Evolutionary conservation across 92 coral and sea anemone species (phyloP).

Genomic region (Siderastrea siderea): DNA sequence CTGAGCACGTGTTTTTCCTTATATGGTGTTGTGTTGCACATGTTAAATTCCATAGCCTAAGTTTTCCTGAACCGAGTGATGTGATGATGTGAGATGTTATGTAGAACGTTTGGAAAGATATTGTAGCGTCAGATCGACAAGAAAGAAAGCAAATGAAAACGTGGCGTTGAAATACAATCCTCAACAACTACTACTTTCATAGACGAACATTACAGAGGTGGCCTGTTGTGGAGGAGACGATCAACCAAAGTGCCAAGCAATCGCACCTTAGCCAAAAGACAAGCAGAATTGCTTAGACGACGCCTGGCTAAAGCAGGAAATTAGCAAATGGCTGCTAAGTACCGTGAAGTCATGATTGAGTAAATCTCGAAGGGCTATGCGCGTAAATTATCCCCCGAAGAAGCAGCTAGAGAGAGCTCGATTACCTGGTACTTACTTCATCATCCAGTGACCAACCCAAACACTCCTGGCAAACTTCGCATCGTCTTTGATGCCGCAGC

Average conservation of each 20-base stretch:
- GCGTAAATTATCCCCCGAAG: slow-evolving; percentile 11
- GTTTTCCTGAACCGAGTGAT: too few relatives aligned
- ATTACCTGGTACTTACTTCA: slow-evolving; percentile 65
- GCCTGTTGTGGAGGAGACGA: slow-evolving; percentile 41
- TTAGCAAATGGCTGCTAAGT: slow-evolving; percentile 45
- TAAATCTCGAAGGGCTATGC: slow-evolving; percentile 56
- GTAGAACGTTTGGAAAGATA: too few relatives aligned
- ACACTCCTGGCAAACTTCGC: slow-evolving; percentile 66
- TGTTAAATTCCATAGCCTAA: too few relatives aligned
- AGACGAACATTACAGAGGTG: slow-evolving; percentile 47
- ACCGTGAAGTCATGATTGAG: slow-evolving; percentile 57
- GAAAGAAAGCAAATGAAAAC: too few relatives aligned
- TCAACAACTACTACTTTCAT: too few relatives aligned
- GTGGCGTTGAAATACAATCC: too few relatives aligned
- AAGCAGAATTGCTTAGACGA: slow-evolving; percentile 43
- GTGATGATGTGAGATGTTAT: too few relatives aligned
- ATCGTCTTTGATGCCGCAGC: slow-evolving; percentile 75
- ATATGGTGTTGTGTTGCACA: too few relatives aligned
- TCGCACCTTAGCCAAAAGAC: slow-evolving; percentile 48
- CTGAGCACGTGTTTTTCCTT: too few relatives aligned
- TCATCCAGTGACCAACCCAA: slow-evolving; percentile 70
- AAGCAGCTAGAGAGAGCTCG: slow-evolving; percentile 30
- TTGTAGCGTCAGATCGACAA: too few relatives aligned
- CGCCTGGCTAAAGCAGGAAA: slow-evolving; percentile 46
- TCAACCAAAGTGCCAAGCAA: slow-evolving; percentile 39